A percentile compares a stretch with the other conserved stretches of the same genome.
phyloP scores from a whole-genome alignment of 2,797 vertebrate genomes.

The Hozukius guyotensis region DNA sequence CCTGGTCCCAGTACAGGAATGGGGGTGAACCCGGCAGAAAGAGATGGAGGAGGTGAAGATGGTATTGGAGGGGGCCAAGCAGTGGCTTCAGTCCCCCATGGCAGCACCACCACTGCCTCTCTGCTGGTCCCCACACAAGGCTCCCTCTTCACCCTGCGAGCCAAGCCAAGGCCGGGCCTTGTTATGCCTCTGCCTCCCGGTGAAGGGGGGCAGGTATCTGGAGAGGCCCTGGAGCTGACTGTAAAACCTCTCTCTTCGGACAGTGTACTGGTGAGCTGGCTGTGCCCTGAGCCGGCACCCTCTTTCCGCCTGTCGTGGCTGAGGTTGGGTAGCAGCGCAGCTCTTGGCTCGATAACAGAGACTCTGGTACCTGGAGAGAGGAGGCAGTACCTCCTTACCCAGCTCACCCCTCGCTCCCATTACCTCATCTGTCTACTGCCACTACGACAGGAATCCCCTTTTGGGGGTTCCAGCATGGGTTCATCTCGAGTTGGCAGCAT shows the following conservation, averaged over 20 bases:
- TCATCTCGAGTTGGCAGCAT: constrained; percentile 60
- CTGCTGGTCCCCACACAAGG: constrained; percentile 86
- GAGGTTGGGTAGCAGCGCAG: constrained; percentile 89
- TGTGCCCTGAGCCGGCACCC: constrained; percentile 84
- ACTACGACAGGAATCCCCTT: constrained; percentile 74
- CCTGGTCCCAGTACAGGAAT: constrained; percentile 67
- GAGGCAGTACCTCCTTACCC: constrained; percentile 92
- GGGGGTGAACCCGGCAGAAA: constrained; percentile 62
- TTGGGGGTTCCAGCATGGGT: constrained; percentile 66
- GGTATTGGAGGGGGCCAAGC: constrained; percentile 65
- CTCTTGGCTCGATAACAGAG: constrained; percentile 93
- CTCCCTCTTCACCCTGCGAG: constrained; percentile 89
- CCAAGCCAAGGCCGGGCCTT: constrained; percentile 85
- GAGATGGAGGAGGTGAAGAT: constrained; percentile 68
- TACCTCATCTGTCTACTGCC: constrained; percentile 94
- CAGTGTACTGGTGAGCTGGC: constrained; percentile 92
- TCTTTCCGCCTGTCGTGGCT: constrained; percentile 94
- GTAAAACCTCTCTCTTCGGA: constrained; percentile 91
- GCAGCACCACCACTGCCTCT: constrained; percentile 71
- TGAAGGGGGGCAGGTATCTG: constrained; percentile 80
- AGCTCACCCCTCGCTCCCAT: constrained; percentile 91
- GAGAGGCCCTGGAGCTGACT: constrained; percentile 87
- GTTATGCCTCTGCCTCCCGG: constrained; percentile 84
- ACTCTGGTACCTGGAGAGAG: constrained; percentile 93
- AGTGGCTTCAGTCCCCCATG: constrained; percentile 64